phyloP scores from a whole-genome alignment of 2,113 vertebrate species.

The Mastomys coucha region DNA sequence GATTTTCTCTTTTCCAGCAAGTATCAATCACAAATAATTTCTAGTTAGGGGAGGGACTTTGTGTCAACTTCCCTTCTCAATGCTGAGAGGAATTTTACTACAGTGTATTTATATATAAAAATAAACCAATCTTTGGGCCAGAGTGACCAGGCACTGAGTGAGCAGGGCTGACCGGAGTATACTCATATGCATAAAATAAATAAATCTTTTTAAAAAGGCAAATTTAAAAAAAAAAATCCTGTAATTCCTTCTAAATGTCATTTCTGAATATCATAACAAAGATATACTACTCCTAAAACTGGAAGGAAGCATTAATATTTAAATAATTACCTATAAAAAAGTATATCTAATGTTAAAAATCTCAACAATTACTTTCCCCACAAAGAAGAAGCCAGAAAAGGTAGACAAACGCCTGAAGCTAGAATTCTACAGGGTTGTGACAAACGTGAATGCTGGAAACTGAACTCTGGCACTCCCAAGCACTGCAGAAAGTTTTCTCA shows the following conservation, averaged over 20 bases:
- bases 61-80: not conserved
- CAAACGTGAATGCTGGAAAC: not conserved
- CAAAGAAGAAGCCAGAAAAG: not conserved
- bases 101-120: too few species aligned
- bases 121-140: too few species aligned
- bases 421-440: not conserved
- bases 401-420: not conserved
- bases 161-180: too few species aligned
- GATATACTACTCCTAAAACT: not conserved
- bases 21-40: not conserved
- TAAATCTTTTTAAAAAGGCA: too few species aligned
- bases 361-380: conserved; percentile 45
- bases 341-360: not conserved
- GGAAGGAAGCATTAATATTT: not conserved
- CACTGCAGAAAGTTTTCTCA: not conserved
- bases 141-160: too few species aligned
- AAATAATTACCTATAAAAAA: not conserved
- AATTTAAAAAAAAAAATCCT: conserved; percentile 21
- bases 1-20: not conserved
- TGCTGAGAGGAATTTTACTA: not conserved
- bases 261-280: conserved; percentile 54
- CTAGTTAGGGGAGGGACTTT: not conserved
- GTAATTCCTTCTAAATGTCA: conserved; percentile 2
- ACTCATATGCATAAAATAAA: too few species aligned
- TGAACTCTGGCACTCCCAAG: not conserved